Evolutionary conservation across 2,888 invertebrate species (phyloP), one percentile per base, ranked within the genome.

Genomic region (Carterocephalus palaemon): DNA sequence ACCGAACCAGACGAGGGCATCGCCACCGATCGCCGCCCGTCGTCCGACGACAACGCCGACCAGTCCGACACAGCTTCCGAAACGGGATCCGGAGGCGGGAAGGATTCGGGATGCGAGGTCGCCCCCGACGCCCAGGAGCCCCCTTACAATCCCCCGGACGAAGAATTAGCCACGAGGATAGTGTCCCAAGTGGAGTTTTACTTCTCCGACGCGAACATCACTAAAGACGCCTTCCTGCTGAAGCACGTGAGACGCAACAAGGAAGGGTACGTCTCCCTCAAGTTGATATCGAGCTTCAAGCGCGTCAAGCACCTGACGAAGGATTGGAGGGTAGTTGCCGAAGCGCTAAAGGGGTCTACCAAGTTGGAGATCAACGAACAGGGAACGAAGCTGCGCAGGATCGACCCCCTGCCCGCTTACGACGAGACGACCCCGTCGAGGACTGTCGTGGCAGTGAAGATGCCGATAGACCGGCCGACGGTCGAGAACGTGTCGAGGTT

Each of bases 241-340:
- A 98, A 98, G 73, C 98, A 98, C 72, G 97, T 98, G 12, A 92
- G 95, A 45, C 90, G 97, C 40, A 97, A 98, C 77, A 97, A 97
- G 78, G 97, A 97, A 78, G 98, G 98, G 10, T 98, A 93, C 79
- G 97, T 98, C 8, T 97, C 96, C 40, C 87, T 98, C 39, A 98
- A 98, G 75, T 88, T 98, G 46, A 95, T 98, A 56, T 96, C 97
- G 7, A 97, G 97, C 66, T 97, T 98, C 75, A 96, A 97, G 70
- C 91, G 96, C 51, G 96, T 98, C 28, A 97, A 98, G 64, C 95
- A 96, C 65, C 83, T 98, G 46, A 96, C 97, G 7, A 95, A 96
- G 70, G 97, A 98, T 72, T 98, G 97, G 95, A 90, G 96, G 52
- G 94, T 95, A 12, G 97, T 98, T 5, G 96, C 97, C 1, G 92